A percentile compares a stretch with the other conserved stretches of the same genome.
Conservation (phyloP, 2,888 invertebrate genomes). For the Orthosia cruda region DNA sequence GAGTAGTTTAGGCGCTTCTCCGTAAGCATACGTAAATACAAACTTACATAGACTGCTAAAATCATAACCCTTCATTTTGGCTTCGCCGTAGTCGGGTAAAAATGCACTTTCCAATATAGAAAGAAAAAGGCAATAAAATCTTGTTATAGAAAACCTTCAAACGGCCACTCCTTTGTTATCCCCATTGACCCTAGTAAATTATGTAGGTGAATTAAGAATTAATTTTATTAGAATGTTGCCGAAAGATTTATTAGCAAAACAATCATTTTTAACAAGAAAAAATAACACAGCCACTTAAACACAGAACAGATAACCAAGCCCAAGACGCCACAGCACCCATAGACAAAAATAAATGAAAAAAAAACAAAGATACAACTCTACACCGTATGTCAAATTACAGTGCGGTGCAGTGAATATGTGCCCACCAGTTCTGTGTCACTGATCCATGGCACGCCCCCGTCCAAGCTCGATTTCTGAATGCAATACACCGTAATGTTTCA, state of each 20-base stretch:
- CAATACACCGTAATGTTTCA: slow-evolving; percentile 32
- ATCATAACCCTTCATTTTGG: too few relatives aligned
- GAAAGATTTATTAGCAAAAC: background rate
- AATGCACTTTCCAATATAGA: too few relatives aligned
- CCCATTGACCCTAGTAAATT: too few relatives aligned
- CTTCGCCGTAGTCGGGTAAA: too few relatives aligned
- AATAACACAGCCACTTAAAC: slow-evolving; percentile 2
- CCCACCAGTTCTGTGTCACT: slow-evolving; percentile 90
- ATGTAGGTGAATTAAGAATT: background rate
- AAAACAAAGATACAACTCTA: slow-evolving; percentile 67
- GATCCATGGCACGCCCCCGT: slow-evolving; percentile 87
- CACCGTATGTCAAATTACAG: slow-evolving; percentile 74
- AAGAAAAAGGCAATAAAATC: too few relatives aligned
- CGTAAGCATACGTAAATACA: too few relatives aligned
- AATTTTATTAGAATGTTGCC: background rate
- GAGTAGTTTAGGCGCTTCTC: too few relatives aligned
- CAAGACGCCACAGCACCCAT: slow-evolving; percentile 38
- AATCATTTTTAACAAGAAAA: background rate
- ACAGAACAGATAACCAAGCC: slow-evolving; percentile 43
- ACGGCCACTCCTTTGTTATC: too few relatives aligned
- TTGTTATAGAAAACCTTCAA: too few relatives aligned
- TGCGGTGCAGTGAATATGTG: slow-evolving; percentile 79
- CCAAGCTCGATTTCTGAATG: slow-evolving; percentile 88
- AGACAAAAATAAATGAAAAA: slow-evolving; percentile 59
- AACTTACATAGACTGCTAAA: too few relatives aligned